Evolutionary conservation across 1,140 invertebrate species (phyloP), one percentile per base, ranked within the genome.

Genomic region (Panagrolaimus sp.): DNA sequence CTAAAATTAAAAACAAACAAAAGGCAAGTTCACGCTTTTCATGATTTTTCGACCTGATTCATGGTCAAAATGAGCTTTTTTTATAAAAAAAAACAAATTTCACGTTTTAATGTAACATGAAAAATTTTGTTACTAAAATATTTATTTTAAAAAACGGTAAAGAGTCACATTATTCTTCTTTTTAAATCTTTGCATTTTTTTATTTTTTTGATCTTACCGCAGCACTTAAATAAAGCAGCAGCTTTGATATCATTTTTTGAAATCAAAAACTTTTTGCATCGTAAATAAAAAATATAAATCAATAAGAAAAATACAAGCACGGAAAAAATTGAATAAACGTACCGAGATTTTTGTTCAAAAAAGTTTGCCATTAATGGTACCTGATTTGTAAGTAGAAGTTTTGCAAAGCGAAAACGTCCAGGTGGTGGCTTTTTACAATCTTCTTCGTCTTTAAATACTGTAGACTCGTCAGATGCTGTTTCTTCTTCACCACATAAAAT

Each of bases 221-320:
- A n/a, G 47, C 20, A 23, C 2, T 23, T 48, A 14, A 14, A 48
- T 5, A 48, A 48, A 57, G 20, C n/a, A n/a, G n/a, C n/a, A n/a
- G n/a, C 20, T 27, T 20, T 57, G 51, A 57, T 20, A 27, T 57
- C 20, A 16, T 14, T 20, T 57, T 27, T 38, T 38, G 2, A n/a
- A 38, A 38, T 38, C 31, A 38, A 38, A 57, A 48, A 57, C 51
- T 27, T n/a, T n/a, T 25, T 20, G 20, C 51, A 9, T 25, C n/a
- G 51, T 57, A 57, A 48, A 23, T n/a, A 57, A 57, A 57, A 57
- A n/a, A n/a, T 1, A 27, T 1, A 57, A 57, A 57, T 57, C 51
- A 57, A 57, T 57, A 20, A 57, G 51, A 57, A 11, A 27, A 25
- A 57, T n/a, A 57, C 11, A 27, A 27, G 51, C 51, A 57, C 27